These are phyloP conservation scores for Calephelis nemesis DNA, from an alignment of 1,140 invertebrate genomes.

Conservation along the genomic window DNA sequence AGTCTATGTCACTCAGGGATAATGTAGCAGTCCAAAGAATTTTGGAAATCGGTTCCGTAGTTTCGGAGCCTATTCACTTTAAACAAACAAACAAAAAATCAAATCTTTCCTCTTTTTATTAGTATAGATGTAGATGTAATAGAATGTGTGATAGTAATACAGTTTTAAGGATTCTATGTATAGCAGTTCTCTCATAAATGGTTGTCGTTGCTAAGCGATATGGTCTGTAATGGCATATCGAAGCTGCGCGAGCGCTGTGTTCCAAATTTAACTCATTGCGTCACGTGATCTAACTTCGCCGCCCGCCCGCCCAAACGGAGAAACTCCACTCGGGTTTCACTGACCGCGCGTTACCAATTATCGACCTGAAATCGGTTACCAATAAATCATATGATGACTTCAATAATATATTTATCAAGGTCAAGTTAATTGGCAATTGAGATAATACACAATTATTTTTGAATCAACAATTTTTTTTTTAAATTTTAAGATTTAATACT, in stretches of 20 bases:
- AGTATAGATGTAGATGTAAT: neutral
- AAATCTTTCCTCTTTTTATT: too few species aligned
- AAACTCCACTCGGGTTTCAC: constrained; percentile 74
- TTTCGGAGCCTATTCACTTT: too few species aligned
- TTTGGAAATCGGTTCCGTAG: too few species aligned
- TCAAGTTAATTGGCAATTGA: constrained; percentile 18
- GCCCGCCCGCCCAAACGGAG: constrained; percentile 78
- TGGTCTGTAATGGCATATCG: constrained; percentile 45
- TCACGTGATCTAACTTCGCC: constrained; percentile 65
- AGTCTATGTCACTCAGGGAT: too few species aligned
- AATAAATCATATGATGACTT: constrained; percentile 16
- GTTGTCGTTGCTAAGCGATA: constrained; percentile 61
- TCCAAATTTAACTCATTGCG: constrained; percentile 65
- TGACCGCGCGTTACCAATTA: constrained; percentile 40
- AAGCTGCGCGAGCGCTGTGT: constrained; percentile 59
- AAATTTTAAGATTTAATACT: too few species aligned
- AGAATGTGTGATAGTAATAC: neutral
- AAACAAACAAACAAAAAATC: too few species aligned
- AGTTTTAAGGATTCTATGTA: constrained; percentile 47
- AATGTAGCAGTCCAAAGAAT: too few species aligned
- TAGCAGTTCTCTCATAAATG: constrained; percentile 70
- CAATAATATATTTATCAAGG: constrained; percentile 25
- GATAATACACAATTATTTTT: too few species aligned
- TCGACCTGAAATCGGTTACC: constrained; percentile 13
- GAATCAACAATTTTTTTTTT: too few species aligned